Evolutionary conservation across 2,888 invertebrate species (phyloP).

Genomic region (Cheilosia soror): DNA sequence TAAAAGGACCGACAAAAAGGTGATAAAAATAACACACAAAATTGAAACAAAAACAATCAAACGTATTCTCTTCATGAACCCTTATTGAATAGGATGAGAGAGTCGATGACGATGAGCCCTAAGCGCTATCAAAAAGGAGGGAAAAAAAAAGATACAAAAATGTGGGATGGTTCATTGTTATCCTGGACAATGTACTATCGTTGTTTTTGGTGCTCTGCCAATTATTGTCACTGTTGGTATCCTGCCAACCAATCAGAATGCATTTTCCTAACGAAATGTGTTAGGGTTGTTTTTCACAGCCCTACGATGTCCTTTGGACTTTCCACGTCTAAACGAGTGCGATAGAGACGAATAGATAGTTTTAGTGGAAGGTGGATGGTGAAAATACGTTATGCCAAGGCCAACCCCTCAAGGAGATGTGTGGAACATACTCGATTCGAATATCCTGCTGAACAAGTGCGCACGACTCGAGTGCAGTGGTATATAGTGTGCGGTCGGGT

Average conservation of each 20-base stretch:
- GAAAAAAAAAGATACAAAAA: not conserved
- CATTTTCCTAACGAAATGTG: not conserved
- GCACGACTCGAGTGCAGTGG: slow-evolving; percentile 26
- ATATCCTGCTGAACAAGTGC: slow-evolving; percentile 32
- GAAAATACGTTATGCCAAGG: slow-evolving; percentile 4
- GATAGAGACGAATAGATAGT: slow-evolving; percentile 3
- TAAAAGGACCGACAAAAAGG: not conserved
- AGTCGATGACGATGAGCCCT: not conserved
- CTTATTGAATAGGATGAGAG: not conserved
- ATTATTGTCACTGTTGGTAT: slow-evolving; percentile 13
- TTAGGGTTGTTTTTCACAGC: slow-evolving; percentile 18
- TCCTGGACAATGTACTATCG: not conserved
- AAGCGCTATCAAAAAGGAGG: too few species aligned
- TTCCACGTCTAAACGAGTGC: not conserved
- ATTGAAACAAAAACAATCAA: slow-evolving; percentile 13
- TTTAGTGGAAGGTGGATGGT: not conserved
- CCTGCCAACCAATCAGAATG: slow-evolving; percentile 19
- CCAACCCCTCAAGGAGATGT: not conserved
- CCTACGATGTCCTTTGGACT: not conserved
- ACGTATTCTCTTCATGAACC: not conserved
- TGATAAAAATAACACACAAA: not conserved
- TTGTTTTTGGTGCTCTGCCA: slow-evolving; percentile 37
- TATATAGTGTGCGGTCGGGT: not conserved
- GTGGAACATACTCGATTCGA: not conserved
- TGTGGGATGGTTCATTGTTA: slow-evolving; percentile 40